Conservation (phyloP, 2,888 invertebrate species). For the Ophion slaviceki region DNA sequence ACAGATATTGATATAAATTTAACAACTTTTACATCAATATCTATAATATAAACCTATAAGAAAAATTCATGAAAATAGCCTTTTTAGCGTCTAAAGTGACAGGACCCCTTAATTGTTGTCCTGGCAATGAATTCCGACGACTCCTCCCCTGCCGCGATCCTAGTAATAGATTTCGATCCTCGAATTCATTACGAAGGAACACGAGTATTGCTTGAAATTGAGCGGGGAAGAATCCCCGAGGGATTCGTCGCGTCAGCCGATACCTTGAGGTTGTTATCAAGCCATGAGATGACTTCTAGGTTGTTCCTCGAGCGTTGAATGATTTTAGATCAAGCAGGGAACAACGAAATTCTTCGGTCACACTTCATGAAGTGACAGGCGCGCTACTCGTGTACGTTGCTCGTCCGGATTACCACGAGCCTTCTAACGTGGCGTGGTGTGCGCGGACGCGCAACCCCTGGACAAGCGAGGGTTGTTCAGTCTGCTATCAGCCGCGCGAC, state of each 20-base stretch:
- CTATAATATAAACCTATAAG: too few relatives aligned
- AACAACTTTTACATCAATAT: too few relatives aligned
- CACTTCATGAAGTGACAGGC: background rate
- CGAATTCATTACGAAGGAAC: background rate
- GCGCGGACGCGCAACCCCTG: slow-evolving; percentile 70
- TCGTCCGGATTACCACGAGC: slow-evolving; percentile 12
- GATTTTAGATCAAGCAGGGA: background rate
- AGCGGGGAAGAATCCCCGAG: background rate
- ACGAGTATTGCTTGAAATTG: background rate
- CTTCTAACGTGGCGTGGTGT: slow-evolving; percentile 55
- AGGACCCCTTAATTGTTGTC: background rate
- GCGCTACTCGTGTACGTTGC: background rate
- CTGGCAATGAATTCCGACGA: background rate
- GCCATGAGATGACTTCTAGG: background rate
- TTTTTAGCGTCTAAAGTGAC: too few relatives aligned
- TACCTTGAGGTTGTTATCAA: background rate
- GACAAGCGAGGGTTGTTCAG: slow-evolving; percentile 66
- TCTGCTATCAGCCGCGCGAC: slow-evolving; percentile 69
- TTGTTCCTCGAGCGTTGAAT: background rate
- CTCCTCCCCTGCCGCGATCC: background rate
- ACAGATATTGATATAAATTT: too few relatives aligned
- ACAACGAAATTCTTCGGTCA: background rate
- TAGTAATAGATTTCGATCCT: background rate
- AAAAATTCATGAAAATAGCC: too few relatives aligned
- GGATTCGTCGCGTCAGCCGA: background rate